phyloP scores from a whole-genome alignment of 2,888 invertebrate species.

The Choristoneura rosaceana region DNA sequence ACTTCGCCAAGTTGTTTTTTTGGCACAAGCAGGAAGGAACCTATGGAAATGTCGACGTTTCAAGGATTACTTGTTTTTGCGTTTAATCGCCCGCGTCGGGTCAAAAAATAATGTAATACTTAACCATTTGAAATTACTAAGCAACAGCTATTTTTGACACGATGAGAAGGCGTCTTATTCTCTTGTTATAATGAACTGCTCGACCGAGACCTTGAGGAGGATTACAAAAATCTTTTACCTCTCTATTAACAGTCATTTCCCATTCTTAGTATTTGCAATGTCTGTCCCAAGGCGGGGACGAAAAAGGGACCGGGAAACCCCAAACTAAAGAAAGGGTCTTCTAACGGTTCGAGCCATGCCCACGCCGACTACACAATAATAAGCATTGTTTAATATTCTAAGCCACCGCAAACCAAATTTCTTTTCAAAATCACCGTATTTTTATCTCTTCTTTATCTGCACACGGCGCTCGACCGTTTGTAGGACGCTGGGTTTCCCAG shows the following conservation, averaged over 20 bases:
- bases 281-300: constrained; percentile 2
- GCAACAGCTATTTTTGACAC: constrained; percentile 6
- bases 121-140: constrained; percentile 5
- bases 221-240: not conserved
- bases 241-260: not conserved
- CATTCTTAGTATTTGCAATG: constrained; percentile 3
- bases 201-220: not conserved
- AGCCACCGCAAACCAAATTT: constrained; percentile 25
- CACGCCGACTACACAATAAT: not conserved
- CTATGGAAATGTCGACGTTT: constrained; percentile 21
- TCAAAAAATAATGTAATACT: constrained; percentile 4
- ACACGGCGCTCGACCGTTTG: constrained; percentile 25
- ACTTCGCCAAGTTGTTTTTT: not conserved
- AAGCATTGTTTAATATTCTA: constrained; percentile 12
- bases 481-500: constrained; percentile 43
- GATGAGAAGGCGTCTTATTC: not conserved
- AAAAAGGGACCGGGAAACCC: constrained; percentile 22
- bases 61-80: constrained; percentile 23
- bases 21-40: constrained; percentile 21
- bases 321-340: constrained; percentile 20
- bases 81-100: constrained; percentile 13
- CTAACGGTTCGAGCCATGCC: constrained; percentile 1
- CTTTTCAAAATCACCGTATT: constrained; percentile 9
- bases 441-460: constrained; percentile 12
- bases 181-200: not conserved